Percentiles rank a stretch among this genome's conserved stretches.
phyloP scores from a whole-genome alignment of 2,888 invertebrate species.

The Pecten maximus region DNA sequence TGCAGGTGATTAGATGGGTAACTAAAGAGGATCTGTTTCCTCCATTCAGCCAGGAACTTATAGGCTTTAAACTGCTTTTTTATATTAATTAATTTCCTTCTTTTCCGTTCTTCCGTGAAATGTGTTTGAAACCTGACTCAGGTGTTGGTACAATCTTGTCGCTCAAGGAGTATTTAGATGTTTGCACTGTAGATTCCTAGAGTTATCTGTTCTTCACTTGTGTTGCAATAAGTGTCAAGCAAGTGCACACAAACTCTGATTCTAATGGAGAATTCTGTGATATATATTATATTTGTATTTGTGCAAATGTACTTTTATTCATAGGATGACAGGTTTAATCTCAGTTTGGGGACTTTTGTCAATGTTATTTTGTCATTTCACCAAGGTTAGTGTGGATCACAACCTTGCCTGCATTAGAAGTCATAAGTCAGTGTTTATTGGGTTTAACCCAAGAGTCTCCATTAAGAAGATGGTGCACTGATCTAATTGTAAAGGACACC shows the following conservation, averaged over 20 bases:
- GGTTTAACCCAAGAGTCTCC: too few relatives aligned
- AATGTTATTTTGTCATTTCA: neutral
- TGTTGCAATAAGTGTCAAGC: neutral
- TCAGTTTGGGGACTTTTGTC: neutral
- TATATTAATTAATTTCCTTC: slow-evolving; percentile 20
- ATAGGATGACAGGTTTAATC: neutral
- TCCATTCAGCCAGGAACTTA: neutral
- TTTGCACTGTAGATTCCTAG: neutral
- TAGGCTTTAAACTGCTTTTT: neutral
- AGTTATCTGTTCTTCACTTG: neutral
- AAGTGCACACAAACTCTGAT: neutral
- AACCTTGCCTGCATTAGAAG: neutral
- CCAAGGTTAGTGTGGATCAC: neutral
- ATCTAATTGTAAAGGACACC: too few relatives aligned
- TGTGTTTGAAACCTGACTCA: slow-evolving; percentile 5
- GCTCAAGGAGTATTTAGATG: neutral
- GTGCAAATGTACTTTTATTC: neutral
- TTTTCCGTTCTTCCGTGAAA: slow-evolving; percentile 2
- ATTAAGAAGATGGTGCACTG: too few relatives aligned
- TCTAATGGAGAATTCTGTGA: neutral
- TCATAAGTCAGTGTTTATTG: too few relatives aligned
- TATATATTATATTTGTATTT: too few relatives aligned
- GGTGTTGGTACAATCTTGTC: neutral
- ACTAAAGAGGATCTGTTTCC: neutral
- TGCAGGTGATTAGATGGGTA: neutral